Conservation (phyloP, 1,140 invertebrate genomes). For the Drosophila triauraria region DNA sequence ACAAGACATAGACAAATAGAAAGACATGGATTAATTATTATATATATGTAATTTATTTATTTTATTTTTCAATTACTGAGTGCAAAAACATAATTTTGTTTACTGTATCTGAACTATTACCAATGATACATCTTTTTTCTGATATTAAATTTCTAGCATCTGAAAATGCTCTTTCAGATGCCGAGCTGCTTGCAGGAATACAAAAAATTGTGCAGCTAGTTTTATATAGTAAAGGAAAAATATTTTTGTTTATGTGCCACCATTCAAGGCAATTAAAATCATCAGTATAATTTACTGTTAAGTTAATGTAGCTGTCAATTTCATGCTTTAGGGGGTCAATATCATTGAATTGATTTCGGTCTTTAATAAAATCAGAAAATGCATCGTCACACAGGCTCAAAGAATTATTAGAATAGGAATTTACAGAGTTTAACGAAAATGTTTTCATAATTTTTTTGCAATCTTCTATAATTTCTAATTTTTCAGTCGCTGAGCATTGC, state of each 20-base stretch:
- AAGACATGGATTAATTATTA: slow-evolving; percentile 1
- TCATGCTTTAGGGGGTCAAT: background rate
- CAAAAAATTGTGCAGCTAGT: too few species aligned
- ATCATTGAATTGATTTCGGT: background rate
- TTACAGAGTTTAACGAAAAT: background rate
- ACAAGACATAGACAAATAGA: background rate
- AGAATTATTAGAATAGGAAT: slow-evolving; percentile 2
- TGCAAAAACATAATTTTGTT: slow-evolving; percentile 9
- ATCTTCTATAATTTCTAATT: background rate
- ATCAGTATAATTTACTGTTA: background rate
- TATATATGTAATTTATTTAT: background rate
- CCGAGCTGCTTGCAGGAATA: background rate
- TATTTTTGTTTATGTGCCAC: too few species aligned
- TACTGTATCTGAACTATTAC: slow-evolving; percentile 4
- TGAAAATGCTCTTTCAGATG: slow-evolving; percentile 11
- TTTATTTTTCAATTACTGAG: background rate
- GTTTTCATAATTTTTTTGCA: background rate
- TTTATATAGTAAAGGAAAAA: too few species aligned
- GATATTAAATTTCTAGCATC: slow-evolving; percentile 4
- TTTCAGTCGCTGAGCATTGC: slow-evolving; percentile 1
- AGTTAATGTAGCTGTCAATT: background rate
- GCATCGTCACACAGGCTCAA: slow-evolving; percentile 1
- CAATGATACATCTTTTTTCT: slow-evolving; percentile 2
- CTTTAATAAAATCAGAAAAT: slow-evolving; percentile 1
- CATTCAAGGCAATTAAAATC: background rate